Evolutionary conservation across 2,797 vertebrate species (phyloP), one percentile per base, ranked within the genome.

Genomic region (Hyperoplus immaculatus): DNA sequence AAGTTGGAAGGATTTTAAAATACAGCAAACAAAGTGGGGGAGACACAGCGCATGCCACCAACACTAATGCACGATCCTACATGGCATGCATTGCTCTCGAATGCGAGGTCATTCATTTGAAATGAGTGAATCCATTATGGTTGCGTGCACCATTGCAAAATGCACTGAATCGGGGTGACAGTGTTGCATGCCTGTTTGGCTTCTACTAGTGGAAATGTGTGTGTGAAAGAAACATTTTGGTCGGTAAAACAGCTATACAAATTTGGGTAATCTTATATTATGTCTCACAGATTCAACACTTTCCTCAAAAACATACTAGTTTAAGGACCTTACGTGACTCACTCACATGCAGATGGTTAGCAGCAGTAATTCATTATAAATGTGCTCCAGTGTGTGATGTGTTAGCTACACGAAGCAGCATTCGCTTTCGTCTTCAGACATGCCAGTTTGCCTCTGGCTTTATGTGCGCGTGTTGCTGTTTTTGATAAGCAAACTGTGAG

Each of bases 81-180:
- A 61, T 75, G 54, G 57, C 72, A 73, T 77, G 42, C 51, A 75
- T 76, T 55, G 18, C 18, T 61, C 59, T 76, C 14, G 4, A 50
- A 29, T 76, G 53, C 51, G 75, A 69, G 68, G n/a, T 61, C 45
- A 87, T 89, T 75, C 38, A 79, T 90, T 87, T 84, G 38, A 69
- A 45, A 89, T 89, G 84, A 84, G 72, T 42, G 61, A 77, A 68
- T 72, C 69, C 49, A 78, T 75, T 88, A 77, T 21, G 16, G 42
- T 12, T 6, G 0, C 62, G 29, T 65, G 3, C 47, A 38, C 83
- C 60, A 63, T 4, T 65, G 42, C 53, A 73, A 29, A 29, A 83
- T 47, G 49, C 47, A 69, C 29, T 78, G 69, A 81, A 64, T 77
- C 57, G 14, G 15, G 14, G 36, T 70, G 74, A 65, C 78, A 73